A percentile compares a stretch with the other conserved stretches of the same genome.
Evolutionary conservation across 2,888 invertebrate species (phyloP).

Genomic region (Drosophila subsilvestris): DNA sequence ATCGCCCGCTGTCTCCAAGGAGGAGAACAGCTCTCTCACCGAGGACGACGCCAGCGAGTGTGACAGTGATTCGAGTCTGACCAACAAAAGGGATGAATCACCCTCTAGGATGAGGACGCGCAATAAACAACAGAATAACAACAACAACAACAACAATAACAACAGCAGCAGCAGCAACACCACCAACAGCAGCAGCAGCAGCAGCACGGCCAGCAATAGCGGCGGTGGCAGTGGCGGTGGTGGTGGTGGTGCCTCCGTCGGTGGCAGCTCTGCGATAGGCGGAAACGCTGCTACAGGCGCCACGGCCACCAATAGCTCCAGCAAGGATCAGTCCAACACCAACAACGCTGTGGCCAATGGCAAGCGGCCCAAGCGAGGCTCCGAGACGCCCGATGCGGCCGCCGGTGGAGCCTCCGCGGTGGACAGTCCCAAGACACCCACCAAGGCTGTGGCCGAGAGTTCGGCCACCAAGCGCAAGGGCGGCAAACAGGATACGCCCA

Average conservation of each 20-base stretch:
- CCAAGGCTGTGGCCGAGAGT: constrained; percentile 74
- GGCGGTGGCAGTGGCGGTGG: constrained; percentile 77
- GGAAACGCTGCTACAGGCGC: constrained; percentile 36
- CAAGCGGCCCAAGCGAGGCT: constrained; percentile 87
- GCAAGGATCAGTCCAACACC: constrained; percentile 68
- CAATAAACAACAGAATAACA: constrained; percentile 91
- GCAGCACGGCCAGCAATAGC: constrained; percentile 79
- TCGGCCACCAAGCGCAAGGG: constrained; percentile 83
- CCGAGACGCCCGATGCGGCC: constrained; percentile 86
- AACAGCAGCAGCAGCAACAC: constrained; percentile 85
- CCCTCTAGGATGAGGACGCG: constrained; percentile 95
- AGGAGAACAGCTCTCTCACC: constrained; percentile 91
- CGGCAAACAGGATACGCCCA: constrained; percentile 85
- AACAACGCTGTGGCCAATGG: constrained; percentile 82
- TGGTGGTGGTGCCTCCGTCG: neutral
- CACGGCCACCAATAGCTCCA: constrained; percentile 62
- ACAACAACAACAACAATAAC: constrained; percentile 58
- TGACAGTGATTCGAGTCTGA: constrained; percentile 96
- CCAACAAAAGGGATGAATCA: constrained; percentile 90
- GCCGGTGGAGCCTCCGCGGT: constrained; percentile 73
- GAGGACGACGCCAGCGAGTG: constrained; percentile 97
- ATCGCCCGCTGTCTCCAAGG: constrained; percentile 89
- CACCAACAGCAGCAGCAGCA: constrained; percentile 80
- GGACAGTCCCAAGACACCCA: constrained; percentile 85
- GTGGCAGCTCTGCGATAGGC: neutral